Conservation (phyloP, 2,888 invertebrate genomes). For the Pachycephus smyrnensis region DNA sequence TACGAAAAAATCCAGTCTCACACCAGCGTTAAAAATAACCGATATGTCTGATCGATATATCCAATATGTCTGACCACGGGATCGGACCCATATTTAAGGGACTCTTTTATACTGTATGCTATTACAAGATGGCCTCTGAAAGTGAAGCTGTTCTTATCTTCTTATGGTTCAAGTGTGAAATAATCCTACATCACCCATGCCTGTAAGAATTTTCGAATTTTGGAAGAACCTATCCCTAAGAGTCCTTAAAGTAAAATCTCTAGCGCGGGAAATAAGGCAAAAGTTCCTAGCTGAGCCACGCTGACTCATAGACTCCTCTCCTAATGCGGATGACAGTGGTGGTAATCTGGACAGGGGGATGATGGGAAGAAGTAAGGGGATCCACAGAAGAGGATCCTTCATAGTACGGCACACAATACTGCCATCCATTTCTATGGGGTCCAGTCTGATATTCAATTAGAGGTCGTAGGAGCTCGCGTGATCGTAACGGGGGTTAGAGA, state of each 20-base stretch:
- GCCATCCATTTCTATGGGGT: not conserved
- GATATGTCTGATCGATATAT: not conserved
- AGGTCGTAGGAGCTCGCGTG: not conserved
- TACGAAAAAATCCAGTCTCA: not conserved
- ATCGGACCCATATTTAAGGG: not conserved
- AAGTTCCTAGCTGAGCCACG: not conserved
- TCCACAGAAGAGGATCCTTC: not conserved
- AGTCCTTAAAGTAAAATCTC: not conserved
- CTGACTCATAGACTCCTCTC: not conserved
- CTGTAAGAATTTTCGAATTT: not conserved
- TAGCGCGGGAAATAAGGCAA: not conserved
- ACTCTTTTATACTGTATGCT: not conserved
- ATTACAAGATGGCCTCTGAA: not conserved
- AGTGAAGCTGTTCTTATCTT: not conserved
- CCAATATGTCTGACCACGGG: not conserved
- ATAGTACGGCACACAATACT: not conserved
- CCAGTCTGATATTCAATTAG: conserved; percentile 5
- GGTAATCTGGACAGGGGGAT: not conserved
- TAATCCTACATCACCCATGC: not conserved
- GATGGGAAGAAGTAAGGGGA: not conserved
- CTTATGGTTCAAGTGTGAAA: not conserved
- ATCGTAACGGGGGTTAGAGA: not conserved
- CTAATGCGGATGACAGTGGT: not conserved
- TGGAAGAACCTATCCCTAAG: not conserved
- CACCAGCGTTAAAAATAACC: not conserved